Conservation (phyloP, 2,888 invertebrate genomes). For the Eristalis tenax region DNA sequence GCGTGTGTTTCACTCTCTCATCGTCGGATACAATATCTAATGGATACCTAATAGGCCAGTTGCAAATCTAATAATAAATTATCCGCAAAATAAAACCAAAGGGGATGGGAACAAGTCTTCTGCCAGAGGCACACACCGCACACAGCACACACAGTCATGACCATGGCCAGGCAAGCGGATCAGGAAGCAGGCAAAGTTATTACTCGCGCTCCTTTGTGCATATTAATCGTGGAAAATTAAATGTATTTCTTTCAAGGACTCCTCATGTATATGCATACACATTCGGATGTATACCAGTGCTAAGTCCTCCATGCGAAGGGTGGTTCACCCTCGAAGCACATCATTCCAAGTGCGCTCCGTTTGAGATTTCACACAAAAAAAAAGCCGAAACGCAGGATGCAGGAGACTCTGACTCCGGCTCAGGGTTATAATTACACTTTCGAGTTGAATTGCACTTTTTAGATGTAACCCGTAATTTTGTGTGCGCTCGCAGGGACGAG, state of each 20-base stretch:
- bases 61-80: slow-evolving; percentile 71
- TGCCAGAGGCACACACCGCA: neutral
- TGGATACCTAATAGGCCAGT: slow-evolving; percentile 71
- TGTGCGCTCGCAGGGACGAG: neutral
- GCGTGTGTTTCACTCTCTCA: too few relatives aligned
- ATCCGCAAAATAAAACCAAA: slow-evolving; percentile 11
- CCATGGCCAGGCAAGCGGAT: slow-evolving; percentile 9
- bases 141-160: neutral
- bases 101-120: neutral
- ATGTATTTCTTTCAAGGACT: slow-evolving; percentile 69
- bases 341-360: neutral
- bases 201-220: slow-evolving; percentile 65
- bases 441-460: slow-evolving; percentile 69
- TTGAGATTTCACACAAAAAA: too few relatives aligned
- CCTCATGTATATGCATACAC: neutral
- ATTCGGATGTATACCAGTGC: neutral
- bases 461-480: slow-evolving; percentile 69
- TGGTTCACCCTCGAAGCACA: neutral
- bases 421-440: slow-evolving; percentile 63
- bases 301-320: neutral
- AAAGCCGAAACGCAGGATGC: slow-evolving; percentile 43
- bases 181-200: slow-evolving; percentile 61
- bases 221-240: slow-evolving; percentile 71
- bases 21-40: slow-evolving; percentile 42
- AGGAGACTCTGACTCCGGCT: neutral